phyloP scores from a whole-genome alignment of 2,113 vertebrate species.

The Datnioides undecimradiatus region DNA sequence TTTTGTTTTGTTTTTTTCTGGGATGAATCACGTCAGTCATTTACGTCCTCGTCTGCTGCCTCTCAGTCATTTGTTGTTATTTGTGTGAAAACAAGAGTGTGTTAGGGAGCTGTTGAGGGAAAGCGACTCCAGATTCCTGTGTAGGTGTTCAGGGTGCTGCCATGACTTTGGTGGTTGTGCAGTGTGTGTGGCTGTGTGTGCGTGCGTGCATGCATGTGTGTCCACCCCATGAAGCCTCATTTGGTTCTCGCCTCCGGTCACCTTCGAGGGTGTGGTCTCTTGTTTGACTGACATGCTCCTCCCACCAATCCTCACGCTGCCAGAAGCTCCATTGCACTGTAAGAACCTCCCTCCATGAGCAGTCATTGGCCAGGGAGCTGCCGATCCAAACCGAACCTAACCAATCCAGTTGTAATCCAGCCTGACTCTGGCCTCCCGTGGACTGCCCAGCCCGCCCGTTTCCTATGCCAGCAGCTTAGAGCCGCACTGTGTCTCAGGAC shows the following conservation, averaged over 20 bases:
- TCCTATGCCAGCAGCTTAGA: conserved; percentile 86
- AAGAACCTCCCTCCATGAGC: conserved; percentile 82
- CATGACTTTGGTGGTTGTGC: conserved; percentile 56
- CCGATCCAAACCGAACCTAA: conserved; percentile 72
- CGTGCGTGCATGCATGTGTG: conserved; percentile 11
- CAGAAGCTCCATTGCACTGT: conserved; percentile 86
- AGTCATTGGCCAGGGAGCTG: conserved; percentile 80
- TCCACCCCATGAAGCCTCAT: conserved; percentile 65
- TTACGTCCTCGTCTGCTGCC: conserved; percentile 60
- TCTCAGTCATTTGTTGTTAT: conserved; percentile 66
- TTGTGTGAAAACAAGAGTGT: conserved; percentile 62
- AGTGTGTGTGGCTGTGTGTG: conserved; percentile 29
- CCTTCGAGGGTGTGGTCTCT: conserved; percentile 62
- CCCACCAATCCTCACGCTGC: conserved; percentile 74
- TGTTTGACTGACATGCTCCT: conserved; percentile 66
- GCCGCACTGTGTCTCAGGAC: conserved; percentile 89
- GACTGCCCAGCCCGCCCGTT: conserved; percentile 83
- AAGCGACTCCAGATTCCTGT: conserved; percentile 71
- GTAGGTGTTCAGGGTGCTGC: conserved; percentile 81
- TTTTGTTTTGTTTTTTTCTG: conserved; percentile 65
- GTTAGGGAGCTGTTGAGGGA: conserved; percentile 69
- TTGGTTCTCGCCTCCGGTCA: conserved; percentile 53
- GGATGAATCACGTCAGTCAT: conserved; percentile 54
- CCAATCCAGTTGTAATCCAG: conserved; percentile 84
- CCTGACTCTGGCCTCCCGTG: conserved; percentile 85